Percentiles rank a stretch among this genome's conserved stretches.
Evolutionary conservation across 2,888 invertebrate species (phyloP).

Genomic region (Leptinotarsa rubiginosa): DNA sequence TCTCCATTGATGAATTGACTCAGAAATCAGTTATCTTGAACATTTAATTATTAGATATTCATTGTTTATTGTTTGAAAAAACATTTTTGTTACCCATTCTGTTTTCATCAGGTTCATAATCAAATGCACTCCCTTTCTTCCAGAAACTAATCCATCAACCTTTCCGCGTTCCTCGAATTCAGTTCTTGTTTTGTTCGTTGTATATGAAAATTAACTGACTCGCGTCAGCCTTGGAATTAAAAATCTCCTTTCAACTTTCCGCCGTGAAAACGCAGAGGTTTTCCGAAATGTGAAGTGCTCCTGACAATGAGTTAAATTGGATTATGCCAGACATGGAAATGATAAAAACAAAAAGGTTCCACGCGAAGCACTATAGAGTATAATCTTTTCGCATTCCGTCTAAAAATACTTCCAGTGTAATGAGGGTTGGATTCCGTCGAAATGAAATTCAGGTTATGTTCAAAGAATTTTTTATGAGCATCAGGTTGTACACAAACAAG

Average conservation of each 20-base stretch:
- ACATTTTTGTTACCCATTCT: background rate
- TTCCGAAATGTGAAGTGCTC: slow-evolving; percentile 33
- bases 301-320: slow-evolving; percentile 40
- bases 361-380: slow-evolving; percentile 24
- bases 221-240: slow-evolving; percentile 35
- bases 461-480: background rate
- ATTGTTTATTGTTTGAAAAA: too few relatives aligned
- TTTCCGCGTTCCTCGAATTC: background rate
- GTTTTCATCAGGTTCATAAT: background rate
- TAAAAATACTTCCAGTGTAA: background rate
- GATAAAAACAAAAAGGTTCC: slow-evolving; percentile 32
- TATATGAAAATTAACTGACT: slow-evolving; percentile 36
- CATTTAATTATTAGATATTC: too few relatives aligned
- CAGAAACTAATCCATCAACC: slow-evolving; percentile 7
- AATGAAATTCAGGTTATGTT: background rate
- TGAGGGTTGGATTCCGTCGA: background rate
- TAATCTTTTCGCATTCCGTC: slow-evolving; percentile 27
- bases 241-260: slow-evolving; percentile 34
- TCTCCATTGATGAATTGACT: too few relatives aligned
- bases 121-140: background rate
- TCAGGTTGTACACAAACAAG: background rate
- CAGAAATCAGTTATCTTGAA: too few relatives aligned
- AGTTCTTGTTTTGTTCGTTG: background rate
- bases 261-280: slow-evolving; percentile 33
- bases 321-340: slow-evolving; percentile 39